Conservation (phyloP, 2,888 invertebrate genomes). For the Hemistola chrysoprasaria region DNA sequence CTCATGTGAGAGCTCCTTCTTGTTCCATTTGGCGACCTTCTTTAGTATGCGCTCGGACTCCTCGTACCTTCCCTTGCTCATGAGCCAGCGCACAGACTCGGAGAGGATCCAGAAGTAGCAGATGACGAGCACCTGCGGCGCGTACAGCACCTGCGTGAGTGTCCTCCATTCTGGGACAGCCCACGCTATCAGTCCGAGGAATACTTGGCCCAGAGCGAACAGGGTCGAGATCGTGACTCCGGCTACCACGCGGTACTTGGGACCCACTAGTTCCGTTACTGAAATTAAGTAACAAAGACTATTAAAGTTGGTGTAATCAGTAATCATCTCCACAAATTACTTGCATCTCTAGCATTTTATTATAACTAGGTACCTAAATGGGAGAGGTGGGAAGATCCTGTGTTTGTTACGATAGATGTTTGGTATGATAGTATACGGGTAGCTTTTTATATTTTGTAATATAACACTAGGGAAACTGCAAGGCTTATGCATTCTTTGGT, state of each 20-base stretch:
- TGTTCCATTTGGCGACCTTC: slow-evolving; percentile 84
- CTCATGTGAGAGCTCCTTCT: slow-evolving; percentile 77
- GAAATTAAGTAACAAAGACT: slow-evolving; percentile 34
- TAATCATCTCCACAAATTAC: too few species aligned
- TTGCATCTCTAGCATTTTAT: too few species aligned
- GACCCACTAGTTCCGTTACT: slow-evolving; percentile 91
- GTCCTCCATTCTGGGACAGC: slow-evolving; percentile 86
- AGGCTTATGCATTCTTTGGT: too few species aligned
- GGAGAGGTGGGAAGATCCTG: too few species aligned
- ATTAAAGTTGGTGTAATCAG: too few species aligned
- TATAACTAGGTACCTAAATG: too few species aligned
- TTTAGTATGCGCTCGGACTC: slow-evolving; percentile 84
- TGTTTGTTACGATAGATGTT: too few species aligned
- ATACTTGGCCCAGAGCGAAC: slow-evolving; percentile 89
- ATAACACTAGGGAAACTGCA: too few species aligned
- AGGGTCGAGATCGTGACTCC: slow-evolving; percentile 88
- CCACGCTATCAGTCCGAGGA: slow-evolving; percentile 87
- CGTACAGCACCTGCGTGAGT: slow-evolving; percentile 85
- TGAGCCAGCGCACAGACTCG: slow-evolving; percentile 90
- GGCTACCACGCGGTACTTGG: slow-evolving; percentile 86
- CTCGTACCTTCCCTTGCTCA: slow-evolving; percentile 85
- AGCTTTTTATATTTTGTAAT: too few species aligned
- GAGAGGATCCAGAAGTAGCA: slow-evolving; percentile 87
- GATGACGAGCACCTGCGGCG: slow-evolving; percentile 86
- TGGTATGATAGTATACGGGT: too few species aligned